These are phyloP conservation scores for Zaprionus kolodkinae DNA, from an alignment of 1,140 invertebrate genomes.

Conservation along the genomic window DNA sequence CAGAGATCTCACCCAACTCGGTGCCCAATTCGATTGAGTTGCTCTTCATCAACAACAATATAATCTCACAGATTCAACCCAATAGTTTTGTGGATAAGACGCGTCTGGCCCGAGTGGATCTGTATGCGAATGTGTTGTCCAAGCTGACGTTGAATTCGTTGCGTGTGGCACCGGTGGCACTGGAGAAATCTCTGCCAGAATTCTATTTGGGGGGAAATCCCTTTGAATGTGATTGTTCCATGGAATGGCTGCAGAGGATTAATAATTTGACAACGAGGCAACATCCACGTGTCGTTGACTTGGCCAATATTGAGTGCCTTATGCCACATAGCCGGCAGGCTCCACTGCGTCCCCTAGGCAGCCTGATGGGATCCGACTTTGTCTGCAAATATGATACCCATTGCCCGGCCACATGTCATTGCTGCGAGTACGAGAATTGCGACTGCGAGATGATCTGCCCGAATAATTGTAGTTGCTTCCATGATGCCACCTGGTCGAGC, in stretches of 20 bases:
- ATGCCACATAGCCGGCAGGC: slow-evolving; percentile 90
- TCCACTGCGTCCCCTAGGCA: slow-evolving; percentile 89
- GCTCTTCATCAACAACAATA: slow-evolving; percentile 93
- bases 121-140: slow-evolving; percentile 92
- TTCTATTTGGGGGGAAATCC: slow-evolving; percentile 95
- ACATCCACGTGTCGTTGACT: slow-evolving; percentile 92
- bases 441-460: slow-evolving; percentile 94
- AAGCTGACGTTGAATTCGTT: slow-evolving; percentile 92
- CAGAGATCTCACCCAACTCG: slow-evolving; percentile 88
- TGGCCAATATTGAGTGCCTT: slow-evolving; percentile 92
- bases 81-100: slow-evolving; percentile 92
- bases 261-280: slow-evolving; percentile 89
- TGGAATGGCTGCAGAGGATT: slow-evolving; percentile 94
- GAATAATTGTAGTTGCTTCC: slow-evolving; percentile 93
- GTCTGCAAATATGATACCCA: slow-evolving; percentile 92
- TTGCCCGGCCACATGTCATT: slow-evolving; percentile 93
- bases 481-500: slow-evolving; percentile 93
- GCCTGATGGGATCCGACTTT: slow-evolving; percentile 90
- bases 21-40: slow-evolving; percentile 92
- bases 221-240: slow-evolving; percentile 94
- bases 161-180: slow-evolving; percentile 87
- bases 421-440: slow-evolving; percentile 94
- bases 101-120: slow-evolving; percentile 92
- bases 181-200: slow-evolving; percentile 88
- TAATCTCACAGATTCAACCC: slow-evolving; percentile 89